Evolutionary conservation across 2,888 invertebrate genomes (phyloP).

Genomic region (Trypoxylon attenuatum): DNA sequence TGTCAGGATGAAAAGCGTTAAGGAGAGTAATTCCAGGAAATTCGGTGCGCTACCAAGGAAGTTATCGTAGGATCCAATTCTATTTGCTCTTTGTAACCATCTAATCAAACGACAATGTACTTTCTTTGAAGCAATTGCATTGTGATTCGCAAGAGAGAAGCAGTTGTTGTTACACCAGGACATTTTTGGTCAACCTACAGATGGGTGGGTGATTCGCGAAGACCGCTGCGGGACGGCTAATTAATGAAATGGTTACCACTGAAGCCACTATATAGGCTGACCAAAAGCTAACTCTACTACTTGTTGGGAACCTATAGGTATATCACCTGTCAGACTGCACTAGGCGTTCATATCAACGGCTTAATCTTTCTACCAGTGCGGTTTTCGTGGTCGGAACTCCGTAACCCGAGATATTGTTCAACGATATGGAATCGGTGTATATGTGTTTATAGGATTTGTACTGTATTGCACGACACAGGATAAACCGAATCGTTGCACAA

Average conservation of each 20-base stretch:
- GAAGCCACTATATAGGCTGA: constrained; percentile 2
- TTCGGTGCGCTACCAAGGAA: too few species aligned
- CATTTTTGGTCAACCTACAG: background rate
- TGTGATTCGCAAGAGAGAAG: too few species aligned
- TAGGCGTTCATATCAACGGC: constrained; percentile 12
- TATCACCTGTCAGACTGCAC: constrained; percentile 9
- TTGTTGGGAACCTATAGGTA: constrained; percentile 5
- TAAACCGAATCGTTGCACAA: too few species aligned
- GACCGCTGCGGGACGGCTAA: too few species aligned
- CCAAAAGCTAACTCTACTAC: constrained; percentile 15
- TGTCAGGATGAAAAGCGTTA: background rate
- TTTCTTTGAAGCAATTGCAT: too few species aligned
- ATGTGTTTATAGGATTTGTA: too few species aligned
- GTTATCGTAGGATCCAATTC: too few species aligned
- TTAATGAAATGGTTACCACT: background rate
- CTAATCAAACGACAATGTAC: too few species aligned
- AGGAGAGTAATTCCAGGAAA: background rate
- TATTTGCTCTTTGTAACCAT: too few species aligned
- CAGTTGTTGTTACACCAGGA: too few species aligned
- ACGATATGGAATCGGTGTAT: background rate
- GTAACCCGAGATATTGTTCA: background rate
- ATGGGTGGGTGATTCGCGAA: background rate
- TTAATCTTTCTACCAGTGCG: background rate
- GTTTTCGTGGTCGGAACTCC: background rate
- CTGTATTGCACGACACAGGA: too few species aligned